phyloP scores from a whole-genome alignment of 2,113 vertebrate species.

The Marcusenius ussheri region DNA sequence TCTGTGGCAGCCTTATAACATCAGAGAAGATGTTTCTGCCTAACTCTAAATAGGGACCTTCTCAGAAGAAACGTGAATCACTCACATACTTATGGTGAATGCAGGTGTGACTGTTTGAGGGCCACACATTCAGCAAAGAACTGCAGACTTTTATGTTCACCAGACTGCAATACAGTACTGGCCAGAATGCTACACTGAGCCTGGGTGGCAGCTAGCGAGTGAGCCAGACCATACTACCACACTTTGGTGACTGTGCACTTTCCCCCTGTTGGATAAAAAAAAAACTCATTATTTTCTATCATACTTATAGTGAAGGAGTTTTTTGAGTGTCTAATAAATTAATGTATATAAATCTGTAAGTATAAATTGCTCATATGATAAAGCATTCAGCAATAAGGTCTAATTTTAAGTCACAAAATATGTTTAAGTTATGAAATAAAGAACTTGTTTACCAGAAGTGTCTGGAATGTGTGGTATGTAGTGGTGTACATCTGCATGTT shows the following conservation, averaged over 20 bases:
- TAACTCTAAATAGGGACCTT: not conserved
- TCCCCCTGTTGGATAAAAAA: not conserved
- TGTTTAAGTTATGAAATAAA: not conserved
- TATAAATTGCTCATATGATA: not conserved
- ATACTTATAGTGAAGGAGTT: not conserved
- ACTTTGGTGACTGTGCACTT: not conserved
- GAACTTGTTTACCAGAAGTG: not conserved
- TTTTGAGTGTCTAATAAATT: not conserved
- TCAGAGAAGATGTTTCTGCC: not conserved
- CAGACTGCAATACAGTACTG: not conserved
- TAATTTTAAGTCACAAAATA: not conserved
- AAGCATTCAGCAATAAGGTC: not conserved
- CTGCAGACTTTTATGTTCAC: not conserved
- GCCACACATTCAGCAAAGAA: not conserved
- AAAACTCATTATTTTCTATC: not conserved
- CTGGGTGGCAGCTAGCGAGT: not conserved
- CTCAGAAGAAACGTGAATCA: not conserved
- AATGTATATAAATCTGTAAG: not conserved
- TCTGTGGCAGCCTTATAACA: not conserved
- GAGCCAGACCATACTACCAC: not conserved
- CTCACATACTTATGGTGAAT: not conserved
- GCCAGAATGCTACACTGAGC: not conserved
- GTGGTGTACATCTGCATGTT: no score
- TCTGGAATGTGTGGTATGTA: not conserved
- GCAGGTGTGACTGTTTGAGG: not conserved